These are phyloP conservation scores for Hedya salicella DNA, from an alignment of 2,888 invertebrate genomes.

Conservation along the genomic window DNA sequence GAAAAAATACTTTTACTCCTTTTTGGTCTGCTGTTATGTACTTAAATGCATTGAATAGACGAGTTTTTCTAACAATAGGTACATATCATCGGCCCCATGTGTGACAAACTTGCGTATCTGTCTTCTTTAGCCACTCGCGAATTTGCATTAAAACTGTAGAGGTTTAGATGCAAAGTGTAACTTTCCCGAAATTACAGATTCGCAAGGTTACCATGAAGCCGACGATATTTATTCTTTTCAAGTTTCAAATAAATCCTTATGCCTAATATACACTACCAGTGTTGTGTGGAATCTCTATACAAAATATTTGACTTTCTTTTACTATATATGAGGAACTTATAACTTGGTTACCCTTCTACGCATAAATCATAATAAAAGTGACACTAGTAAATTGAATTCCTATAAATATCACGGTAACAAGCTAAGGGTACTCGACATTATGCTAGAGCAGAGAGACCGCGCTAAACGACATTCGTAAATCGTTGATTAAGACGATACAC, in stretches of 20 bases:
- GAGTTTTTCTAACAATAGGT: neutral
- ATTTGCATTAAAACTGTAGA: no score
- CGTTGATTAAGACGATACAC: conserved; percentile 74
- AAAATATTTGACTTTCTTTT: no score
- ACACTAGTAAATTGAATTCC: neutral
- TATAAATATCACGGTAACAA: conserved; percentile 7
- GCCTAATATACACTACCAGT: neutral
- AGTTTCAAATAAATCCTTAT: neutral
- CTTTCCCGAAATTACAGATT: no score
- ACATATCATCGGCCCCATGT: neutral
- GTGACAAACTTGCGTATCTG: no score
- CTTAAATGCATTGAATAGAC: neutral
- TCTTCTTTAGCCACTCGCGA: no score
- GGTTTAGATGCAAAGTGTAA: no score
- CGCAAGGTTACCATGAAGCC: no score
- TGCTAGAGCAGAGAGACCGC: conserved; percentile 28
- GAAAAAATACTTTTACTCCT: neutral
- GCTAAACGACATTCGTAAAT: conserved; percentile 70
- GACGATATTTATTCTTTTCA: neutral
- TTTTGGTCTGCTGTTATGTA: neutral
- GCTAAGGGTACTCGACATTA: conserved; percentile 1
- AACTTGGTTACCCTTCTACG: no score
- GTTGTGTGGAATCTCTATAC: no score
- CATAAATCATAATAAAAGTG: neutral
- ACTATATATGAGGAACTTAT: no score